phyloP scores from a whole-genome alignment of 2,113 vertebrate genomes.

The Acrocephalus kingi region DNA sequence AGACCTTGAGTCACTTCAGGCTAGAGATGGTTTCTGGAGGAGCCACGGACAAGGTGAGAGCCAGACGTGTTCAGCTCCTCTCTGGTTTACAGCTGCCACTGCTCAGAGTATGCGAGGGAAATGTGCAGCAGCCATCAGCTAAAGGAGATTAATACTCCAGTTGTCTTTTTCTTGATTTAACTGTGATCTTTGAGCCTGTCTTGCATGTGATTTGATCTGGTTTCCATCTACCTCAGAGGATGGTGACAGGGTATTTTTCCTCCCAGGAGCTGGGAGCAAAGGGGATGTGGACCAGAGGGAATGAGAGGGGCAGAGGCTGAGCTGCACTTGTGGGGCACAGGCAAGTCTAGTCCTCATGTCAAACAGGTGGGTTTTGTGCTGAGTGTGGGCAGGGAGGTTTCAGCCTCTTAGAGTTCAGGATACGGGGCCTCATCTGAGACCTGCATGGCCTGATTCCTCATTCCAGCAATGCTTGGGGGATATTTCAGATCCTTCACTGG shows the following conservation, averaged over 20 bases:
- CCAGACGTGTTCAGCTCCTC: not conserved
- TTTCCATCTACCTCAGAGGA: not conserved
- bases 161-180: not conserved
- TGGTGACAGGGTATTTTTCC: not conserved
- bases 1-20: not conserved
- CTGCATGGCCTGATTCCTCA: not conserved
- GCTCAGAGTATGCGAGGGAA: rapidly evolving
- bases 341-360: not conserved
- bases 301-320: not conserved
- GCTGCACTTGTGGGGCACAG: not conserved
- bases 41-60: not conserved
- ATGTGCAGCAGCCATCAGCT: not conserved
- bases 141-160: not conserved
- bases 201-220: not conserved
- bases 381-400: not conserved
- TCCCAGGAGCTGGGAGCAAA: no score
- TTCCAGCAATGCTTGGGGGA: not conserved
- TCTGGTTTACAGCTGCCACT: not conserved
- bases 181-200: not conserved
- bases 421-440: rapidly evolving
- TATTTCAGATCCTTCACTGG: not conserved
- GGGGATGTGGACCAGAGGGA: not conserved
- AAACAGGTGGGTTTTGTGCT: rapidly evolving
- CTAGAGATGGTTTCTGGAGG: not conserved
- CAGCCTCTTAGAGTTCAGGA: not conserved